phyloP scores from a whole-genome alignment of 1,140 invertebrate species.

The Yoshiicerus persimilis region DNA sequence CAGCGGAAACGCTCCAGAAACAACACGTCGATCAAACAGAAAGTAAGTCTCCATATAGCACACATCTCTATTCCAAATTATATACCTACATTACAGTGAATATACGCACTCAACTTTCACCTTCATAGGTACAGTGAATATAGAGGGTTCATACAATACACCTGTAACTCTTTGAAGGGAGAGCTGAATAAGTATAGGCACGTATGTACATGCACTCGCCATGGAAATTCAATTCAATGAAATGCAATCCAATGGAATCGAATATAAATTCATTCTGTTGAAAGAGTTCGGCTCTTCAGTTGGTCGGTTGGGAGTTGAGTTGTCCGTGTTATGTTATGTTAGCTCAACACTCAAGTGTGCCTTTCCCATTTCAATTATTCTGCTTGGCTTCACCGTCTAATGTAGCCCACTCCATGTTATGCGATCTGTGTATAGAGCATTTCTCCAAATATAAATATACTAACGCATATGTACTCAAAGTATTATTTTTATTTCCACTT shows the following conservation, averaged over 20 bases:
- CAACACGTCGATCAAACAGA: conserved; percentile 24
- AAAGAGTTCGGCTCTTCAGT: conserved; percentile 15
- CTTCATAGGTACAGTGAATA: too few relatives aligned
- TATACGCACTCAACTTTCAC: not conserved
- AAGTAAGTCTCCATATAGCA: conserved; percentile 4
- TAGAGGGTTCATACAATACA: too few relatives aligned
- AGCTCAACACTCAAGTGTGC: conserved; percentile 21
- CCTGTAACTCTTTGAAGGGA: not conserved
- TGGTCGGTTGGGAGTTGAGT: not conserved
- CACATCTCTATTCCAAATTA: not conserved
- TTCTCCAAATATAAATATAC: not conserved
- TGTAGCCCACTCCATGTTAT: not conserved
- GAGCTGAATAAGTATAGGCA: not conserved
- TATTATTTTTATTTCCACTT: not conserved
- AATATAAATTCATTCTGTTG: conserved; percentile 18
- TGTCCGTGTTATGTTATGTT: conserved; percentile 22
- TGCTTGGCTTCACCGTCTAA: conserved; percentile 11
- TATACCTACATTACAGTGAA: not conserved
- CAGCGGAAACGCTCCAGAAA: conserved; percentile 18
- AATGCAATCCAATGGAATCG: not conserved
- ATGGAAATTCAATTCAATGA: not conserved
- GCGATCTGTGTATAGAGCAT: not conserved
- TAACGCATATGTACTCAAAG: not conserved
- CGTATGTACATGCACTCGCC: not conserved
- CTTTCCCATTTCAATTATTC: conserved; percentile 22